Conservation (phyloP, 2,113 vertebrate genomes). For the Aplodontia rufa region DNA sequence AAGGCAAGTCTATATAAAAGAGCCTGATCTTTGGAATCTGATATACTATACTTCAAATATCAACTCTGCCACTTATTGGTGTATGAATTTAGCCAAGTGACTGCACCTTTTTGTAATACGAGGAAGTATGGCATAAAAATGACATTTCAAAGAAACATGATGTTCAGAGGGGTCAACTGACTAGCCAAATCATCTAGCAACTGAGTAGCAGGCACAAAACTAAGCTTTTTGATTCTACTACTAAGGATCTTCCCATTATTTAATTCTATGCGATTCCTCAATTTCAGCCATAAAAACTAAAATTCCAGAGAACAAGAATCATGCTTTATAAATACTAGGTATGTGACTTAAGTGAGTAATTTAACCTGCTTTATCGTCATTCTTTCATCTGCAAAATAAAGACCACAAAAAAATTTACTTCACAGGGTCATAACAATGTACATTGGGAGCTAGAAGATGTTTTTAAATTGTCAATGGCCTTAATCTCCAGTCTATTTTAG, state of each 20-base stretch:
- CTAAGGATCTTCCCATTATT: not conserved
- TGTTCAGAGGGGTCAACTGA: conserved; percentile 18
- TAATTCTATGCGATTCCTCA: not conserved
- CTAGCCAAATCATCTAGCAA: not conserved
- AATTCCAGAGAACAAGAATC: not conserved
- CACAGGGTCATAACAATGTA: not conserved
- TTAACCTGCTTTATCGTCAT: not conserved
- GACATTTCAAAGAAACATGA: not conserved
- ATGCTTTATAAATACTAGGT: conserved; percentile 5
- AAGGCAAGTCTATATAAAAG: not conserved
- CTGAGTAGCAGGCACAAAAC: not conserved
- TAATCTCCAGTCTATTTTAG: not conserved
- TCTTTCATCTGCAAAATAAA: conserved; percentile 18
- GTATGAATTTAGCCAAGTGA: not conserved
- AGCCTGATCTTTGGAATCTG: not conserved
- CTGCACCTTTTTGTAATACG: not conserved
- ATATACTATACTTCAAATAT: conserved; percentile 9
- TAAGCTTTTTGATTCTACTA: not conserved
- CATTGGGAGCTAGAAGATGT: not conserved
- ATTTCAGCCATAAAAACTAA: conserved; percentile 6
- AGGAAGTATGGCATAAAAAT: not conserved
- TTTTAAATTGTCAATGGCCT: conserved; percentile 34
- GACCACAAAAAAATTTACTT: conserved; percentile 10
- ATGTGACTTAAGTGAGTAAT: not conserved
- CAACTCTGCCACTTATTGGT: not conserved